Base-by-base conservation (phyloP, 2,113 vertebrate genomes). In the Rutilus rutilus region DNA sequence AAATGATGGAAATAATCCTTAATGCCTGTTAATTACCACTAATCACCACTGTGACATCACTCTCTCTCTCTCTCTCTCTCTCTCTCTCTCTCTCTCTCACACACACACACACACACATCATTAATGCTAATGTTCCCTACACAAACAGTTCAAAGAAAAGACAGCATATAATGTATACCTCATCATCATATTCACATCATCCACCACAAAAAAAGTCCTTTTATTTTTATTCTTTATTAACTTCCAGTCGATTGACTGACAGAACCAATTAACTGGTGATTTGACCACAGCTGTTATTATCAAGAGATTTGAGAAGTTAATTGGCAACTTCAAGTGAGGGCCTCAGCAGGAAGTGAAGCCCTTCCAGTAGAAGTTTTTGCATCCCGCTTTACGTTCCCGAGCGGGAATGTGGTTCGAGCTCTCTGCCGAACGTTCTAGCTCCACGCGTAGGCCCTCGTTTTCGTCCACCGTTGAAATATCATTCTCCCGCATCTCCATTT, bases 321-420 rank as follows among this genome's bases (percentile, higher is more conserved):
- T 25, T 30, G 19, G 50, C 17, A 45, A n/a, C 9, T 47, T 15
- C 59, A 5, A 30, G 19, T 6, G 15, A 2, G 65, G 11, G n/a
- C 42, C 42, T 93, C 82, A 96, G 80, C 95, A 96, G 89, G 94
- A 93, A 77, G 94, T 95, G 88, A 92, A 92, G 45, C 94, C 95
- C 79, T 96, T 96, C 95, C 95, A 96, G 91, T 94, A 96, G 92
- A 96, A 96, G 91, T 95, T 96, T 90, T 94, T 96, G 92, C 95
- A 96, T 85, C 94, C 93, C 0, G 93, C 92, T 88, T 96, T 96
- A 50, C 94, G 93, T 39, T 95, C 94, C 0, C 93, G 92, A 3
- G 93, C 90, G 0, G 92, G 90, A 21, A 92, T 27, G 84, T 74
- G 92, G 89, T 92, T 93, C 7, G 91, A 83, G 5, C 89, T 47